These are phyloP conservation scores for Atta texana DNA, from an alignment of 1,140 invertebrate genomes.

Conservation along the genomic window DNA sequence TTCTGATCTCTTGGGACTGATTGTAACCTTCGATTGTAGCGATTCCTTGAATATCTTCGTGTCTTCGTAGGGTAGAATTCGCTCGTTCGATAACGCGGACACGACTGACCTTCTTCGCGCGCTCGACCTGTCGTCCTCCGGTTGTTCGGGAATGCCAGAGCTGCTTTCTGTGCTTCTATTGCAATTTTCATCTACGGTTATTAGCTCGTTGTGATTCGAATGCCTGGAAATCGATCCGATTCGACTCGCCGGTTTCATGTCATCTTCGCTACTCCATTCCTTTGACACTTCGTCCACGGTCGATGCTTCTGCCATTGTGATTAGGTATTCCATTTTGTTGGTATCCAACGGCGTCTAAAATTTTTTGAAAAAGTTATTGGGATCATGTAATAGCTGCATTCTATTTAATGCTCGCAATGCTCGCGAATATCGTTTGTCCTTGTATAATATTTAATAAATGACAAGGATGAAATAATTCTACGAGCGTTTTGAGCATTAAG, in stretches of 20 bases:
- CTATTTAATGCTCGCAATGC: too few species aligned
- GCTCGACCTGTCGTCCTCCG: not conserved
- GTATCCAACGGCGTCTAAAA: slow-evolving; percentile 59
- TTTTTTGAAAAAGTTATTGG: not conserved
- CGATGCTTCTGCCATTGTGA: not conserved
- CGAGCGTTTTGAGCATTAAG: too few species aligned
- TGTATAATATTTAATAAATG: too few species aligned
- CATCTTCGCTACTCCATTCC: slow-evolving; percentile 70
- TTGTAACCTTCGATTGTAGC: not conserved
- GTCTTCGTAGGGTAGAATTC: slow-evolving; percentile 15
- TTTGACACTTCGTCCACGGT: slow-evolving; percentile 61
- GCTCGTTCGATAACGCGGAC: slow-evolving; percentile 28
- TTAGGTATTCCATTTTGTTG: slow-evolving; percentile 2
- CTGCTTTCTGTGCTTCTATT: slow-evolving; percentile 21
- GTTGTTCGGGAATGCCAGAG: slow-evolving; percentile 37
- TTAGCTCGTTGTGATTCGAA: slow-evolving; percentile 10
- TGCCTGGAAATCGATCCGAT: slow-evolving; percentile 5
- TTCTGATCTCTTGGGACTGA: slow-evolving; percentile 42
- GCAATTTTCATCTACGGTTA: slow-evolving; percentile 18
- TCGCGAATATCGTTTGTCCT: too few species aligned
- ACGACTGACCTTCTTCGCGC: slow-evolving; percentile 34
- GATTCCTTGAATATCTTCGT: slow-evolving; percentile 19
- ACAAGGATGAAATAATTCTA: too few species aligned
- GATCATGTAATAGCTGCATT: not conserved
- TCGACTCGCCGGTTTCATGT: slow-evolving; percentile 17